These are phyloP conservation scores for Potorous gilbertii DNA, from an alignment of 2,797 vertebrate genomes.

Conservation along the genomic window DNA sequence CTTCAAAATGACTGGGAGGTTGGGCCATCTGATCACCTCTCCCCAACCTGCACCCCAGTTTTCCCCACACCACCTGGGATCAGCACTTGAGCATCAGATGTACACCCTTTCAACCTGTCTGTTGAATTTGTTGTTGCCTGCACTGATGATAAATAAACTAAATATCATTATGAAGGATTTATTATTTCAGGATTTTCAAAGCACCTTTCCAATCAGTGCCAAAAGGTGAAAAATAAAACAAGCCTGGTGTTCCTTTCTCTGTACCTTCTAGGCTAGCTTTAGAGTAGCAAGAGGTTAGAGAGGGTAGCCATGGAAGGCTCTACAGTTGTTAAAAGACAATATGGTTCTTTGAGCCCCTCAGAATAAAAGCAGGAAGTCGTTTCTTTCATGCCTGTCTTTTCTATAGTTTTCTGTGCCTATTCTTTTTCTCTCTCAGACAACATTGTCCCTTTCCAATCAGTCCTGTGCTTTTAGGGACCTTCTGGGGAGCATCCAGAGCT, in stretches of 20 bases:
- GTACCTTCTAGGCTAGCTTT: background rate
- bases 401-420: background rate
- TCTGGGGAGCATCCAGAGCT: background rate
- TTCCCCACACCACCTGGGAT: background rate
- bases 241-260: background rate
- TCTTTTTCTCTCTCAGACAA: background rate
- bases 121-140: background rate
- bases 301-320: background rate
- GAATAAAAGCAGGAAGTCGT: background rate
- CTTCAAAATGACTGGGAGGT: conserved; percentile 14
- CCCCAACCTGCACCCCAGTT: background rate
- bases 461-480: background rate
- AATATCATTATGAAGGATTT: background rate
- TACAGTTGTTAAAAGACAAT: background rate
- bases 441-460: background rate
- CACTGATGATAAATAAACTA: background rate
- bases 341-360: background rate
- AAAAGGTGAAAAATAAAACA: background rate
- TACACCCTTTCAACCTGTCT: background rate
- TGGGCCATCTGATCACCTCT: background rate
- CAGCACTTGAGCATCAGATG: background rate
- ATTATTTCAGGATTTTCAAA: background rate
- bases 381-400: background rate
- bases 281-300: background rate
- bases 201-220: background rate